These are phyloP conservation scores for Perithous albicinctus DNA, from an alignment of 2,888 invertebrate species.

Conservation along the genomic window DNA sequence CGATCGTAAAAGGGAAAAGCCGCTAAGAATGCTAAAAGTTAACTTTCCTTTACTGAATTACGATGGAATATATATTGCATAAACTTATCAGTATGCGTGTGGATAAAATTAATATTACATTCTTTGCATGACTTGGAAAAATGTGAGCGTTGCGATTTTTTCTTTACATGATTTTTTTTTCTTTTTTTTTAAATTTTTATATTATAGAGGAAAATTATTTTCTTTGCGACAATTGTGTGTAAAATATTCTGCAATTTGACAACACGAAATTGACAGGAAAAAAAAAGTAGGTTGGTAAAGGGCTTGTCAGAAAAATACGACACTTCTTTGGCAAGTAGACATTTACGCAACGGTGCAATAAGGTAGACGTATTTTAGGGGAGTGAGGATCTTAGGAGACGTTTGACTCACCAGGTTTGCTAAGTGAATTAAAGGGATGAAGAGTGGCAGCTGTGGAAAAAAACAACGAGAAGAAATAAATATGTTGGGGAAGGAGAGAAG, in stretches of 20 bases:
- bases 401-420: background rate
- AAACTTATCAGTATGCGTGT: background rate
- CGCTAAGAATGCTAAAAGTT: background rate
- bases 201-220: too few species aligned
- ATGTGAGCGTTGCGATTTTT: too few species aligned
- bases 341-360: too few species aligned
- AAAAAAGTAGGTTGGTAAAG: too few species aligned
- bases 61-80: background rate
- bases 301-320: too few species aligned
- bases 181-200: too few species aligned
- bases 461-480: background rate
- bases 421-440: background rate
- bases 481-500: too few species aligned
- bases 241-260: too few species aligned
- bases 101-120: background rate
- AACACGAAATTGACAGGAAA: too few species aligned
- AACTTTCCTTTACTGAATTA: background rate
- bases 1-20: slow-evolving; percentile 47
- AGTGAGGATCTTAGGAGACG: background rate
- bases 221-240: too few species aligned
- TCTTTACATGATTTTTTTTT: too few species aligned
- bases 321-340: too few species aligned
- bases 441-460: background rate
- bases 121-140: background rate
- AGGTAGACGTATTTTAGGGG: background rate